Conservation (phyloP, 2,797 vertebrate genomes). For the Halcyon chelicuti region DNA sequence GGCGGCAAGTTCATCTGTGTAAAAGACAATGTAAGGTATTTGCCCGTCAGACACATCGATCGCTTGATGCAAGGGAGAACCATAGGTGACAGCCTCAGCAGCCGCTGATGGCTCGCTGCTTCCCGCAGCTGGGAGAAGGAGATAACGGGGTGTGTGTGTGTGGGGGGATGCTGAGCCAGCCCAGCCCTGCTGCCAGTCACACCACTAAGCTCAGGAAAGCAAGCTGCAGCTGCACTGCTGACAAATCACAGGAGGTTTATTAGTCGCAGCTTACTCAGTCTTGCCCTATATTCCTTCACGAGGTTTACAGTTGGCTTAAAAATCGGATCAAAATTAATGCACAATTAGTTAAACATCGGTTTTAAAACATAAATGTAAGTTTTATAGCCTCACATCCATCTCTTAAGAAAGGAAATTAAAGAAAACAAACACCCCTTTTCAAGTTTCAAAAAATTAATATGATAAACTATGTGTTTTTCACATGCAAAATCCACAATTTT, state of each 20-base stretch:
- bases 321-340: not conserved
- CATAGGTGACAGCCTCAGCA: not conserved
- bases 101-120: not conserved
- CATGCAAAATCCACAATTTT: fast-evolving
- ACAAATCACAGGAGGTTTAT: fast-evolving
- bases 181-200: not conserved
- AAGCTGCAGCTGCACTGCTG: not conserved
- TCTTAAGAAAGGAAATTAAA: too few relatives aligned
- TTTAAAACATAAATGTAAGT: too few relatives aligned
- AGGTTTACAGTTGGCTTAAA: not conserved
- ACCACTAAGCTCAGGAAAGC: not conserved
- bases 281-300: fast-evolving
- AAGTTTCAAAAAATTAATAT: not conserved
- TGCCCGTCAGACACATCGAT: not conserved
- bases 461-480: not conserved
- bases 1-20: not conserved
- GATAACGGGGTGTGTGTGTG: not conserved
- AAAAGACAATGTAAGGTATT: not conserved
- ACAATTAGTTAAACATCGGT: not conserved
- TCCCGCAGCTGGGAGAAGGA: not conserved
- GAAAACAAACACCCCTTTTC: not conserved
- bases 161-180: not conserved
- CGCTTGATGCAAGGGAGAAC: not conserved
- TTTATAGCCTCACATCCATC: too few relatives aligned
- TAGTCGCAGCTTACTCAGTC: fast-evolving